Base-by-base conservation (phyloP, 2,797 vertebrate genomes). In the Enteromius treurensis region DNA sequence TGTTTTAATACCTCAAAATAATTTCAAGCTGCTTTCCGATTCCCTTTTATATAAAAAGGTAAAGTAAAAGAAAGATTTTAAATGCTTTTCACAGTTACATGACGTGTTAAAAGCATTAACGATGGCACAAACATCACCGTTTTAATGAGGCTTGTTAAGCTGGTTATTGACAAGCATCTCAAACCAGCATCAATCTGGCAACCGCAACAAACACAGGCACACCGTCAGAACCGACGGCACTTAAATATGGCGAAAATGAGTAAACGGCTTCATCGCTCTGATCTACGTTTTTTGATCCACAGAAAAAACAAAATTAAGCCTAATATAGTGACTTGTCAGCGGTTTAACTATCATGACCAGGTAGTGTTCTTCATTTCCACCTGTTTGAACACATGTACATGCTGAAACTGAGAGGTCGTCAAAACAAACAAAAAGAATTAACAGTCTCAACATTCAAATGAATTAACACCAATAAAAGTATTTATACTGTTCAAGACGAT, bases 361-460 rank as follows among this genome's bases (percentile, higher is more conserved):
- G 42, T 81, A 49, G 37, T 81, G 69, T 81, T 74, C 69, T 64
- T 81, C 58, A 81, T 74, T 19, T 65, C 47, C 47, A 81, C 69
- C 69, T 40, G 23, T 67, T n/a, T 67, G 29, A 29, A 79, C 47
- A 68, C 64, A 79, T 68, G 53, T 68, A 79, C 49, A 45, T 64
- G 34, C 58, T 32, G 21, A 79, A 69, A 68, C 47, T 37, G n/a
- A 34, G 76, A 34, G 26, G n/a, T 32, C 19, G 13, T 9, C 2
- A 21, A 21, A 58, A 49, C 47, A 49, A 8, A 51, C 6, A 60
- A 51, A 49, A 42, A 42, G 11, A 45, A 11, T 11, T 45, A 45
- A 76, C 5, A 37, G 19, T 65, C 5, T 21, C 42, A 10, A 21
- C 45, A 34, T 51, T 34, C 62, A 37, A 29, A 65, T 65, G 21